Evolutionary conservation across 2,888 invertebrate genomes (phyloP), one percentile per base, ranked within the genome.

Genomic region (Lordiphosa fenestrarum): DNA sequence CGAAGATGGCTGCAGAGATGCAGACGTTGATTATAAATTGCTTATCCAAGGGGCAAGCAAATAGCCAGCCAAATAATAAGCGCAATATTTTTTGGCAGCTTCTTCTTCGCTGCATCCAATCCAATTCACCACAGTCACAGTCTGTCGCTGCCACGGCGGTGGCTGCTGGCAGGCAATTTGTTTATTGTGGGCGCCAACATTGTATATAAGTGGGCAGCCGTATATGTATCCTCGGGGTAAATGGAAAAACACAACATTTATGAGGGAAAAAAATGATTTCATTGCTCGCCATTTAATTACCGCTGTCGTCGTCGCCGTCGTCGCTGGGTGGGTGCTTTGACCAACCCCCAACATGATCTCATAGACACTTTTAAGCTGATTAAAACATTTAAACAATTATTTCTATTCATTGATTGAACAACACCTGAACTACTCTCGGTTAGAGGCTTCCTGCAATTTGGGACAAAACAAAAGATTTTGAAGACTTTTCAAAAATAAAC

Each of bases 51-150:
- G 46, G 40, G 56, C 53, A 49, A 53, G 51, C 39, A 46, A 49
- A 49, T 49, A 37, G 61, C 38, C 38, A 38, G 12, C 44, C 36
- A 53, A 62, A 59, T 59, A 51, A 57, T 67, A 53, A 61, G 41
- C 62, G 68, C 56, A 38, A 68, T 68, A 67, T 38, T 47, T 61
- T 53, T 57, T 60, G 64, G 72, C 72, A 67, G 46, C 71, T 48
- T 49, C 38, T 50, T 35, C 42, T 41, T n/a, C 54, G 42, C 67
- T 72, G 66, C 53, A 56, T 49, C 64, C 39, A 72, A 77, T 80
- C 37, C 47, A 72, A 82, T 85, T 85, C 86, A 85, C 86, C 84
- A 80, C 71, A 77, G 47, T 56, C 39, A 40, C 30, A 33, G 37
- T 37, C 33, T 21, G 58, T 56, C 66, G 37, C 33, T 37, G 53